Evolutionary conservation across 2,888 invertebrate genomes (phyloP).

Genomic region (Notodonta ziczac): DNA sequence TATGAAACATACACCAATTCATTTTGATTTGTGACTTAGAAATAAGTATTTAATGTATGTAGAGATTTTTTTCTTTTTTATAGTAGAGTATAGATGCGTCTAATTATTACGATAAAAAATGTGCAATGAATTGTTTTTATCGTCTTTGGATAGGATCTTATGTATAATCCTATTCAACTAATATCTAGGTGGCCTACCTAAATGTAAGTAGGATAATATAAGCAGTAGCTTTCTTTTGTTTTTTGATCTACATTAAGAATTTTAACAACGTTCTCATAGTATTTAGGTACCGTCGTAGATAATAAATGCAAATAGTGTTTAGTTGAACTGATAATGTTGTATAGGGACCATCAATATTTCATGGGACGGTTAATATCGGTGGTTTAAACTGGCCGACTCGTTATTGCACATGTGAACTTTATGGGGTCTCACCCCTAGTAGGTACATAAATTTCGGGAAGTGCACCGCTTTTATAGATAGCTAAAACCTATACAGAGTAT

Average conservation of each 20-base stretch:
- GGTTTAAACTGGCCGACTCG: constrained; percentile 77
- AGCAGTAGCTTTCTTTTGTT: no score
- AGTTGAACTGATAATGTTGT: constrained; percentile 22
- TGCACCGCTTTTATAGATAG: constrained; percentile 62
- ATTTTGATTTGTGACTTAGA: constrained; percentile 1
- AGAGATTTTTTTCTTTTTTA: neutral
- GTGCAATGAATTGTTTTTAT: no score
- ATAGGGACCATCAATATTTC: constrained; percentile 75
- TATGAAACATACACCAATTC: neutral
- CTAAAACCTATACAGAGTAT: constrained; percentile 61
- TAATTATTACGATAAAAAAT: no score
- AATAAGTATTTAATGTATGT: neutral
- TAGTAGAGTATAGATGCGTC: no score
- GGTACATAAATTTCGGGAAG: constrained; percentile 77
- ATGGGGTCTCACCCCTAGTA: constrained; percentile 75
- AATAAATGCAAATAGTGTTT: neutral
- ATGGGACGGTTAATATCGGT: constrained; percentile 68
- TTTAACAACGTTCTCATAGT: no score
- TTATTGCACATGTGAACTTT: constrained; percentile 79
- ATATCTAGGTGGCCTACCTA: no score
- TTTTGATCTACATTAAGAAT: no score
- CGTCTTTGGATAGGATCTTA: no score
- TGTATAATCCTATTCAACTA: no score
- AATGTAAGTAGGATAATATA: no score
- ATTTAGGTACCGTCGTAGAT: no score